These are phyloP conservation scores for Halcyon senegalensis DNA, from an alignment of 2,113 vertebrate species.

Conservation along the genomic window DNA sequence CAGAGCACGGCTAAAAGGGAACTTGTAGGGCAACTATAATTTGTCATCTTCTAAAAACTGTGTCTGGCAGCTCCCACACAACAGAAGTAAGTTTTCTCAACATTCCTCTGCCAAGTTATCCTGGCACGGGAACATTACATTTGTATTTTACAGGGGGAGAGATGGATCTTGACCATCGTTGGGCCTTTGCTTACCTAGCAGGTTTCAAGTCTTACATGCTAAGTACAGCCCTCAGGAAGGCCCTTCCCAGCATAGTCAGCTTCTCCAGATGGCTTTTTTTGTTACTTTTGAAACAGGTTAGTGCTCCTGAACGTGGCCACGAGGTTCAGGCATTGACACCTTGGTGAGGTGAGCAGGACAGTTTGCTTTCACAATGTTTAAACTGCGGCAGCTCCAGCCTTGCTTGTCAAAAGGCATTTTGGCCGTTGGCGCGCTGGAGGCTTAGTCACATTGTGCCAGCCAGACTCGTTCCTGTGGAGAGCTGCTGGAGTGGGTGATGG, in stretches of 20 bases:
- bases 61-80: background rate
- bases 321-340: background rate
- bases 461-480: background rate
- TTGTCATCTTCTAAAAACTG: background rate
- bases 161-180: fast-evolving
- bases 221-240: background rate
- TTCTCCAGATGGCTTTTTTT: background rate
- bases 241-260: background rate
- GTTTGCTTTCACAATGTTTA: background rate
- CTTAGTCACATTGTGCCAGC: background rate
- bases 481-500: background rate
- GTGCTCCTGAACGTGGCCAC: background rate
- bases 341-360: fast-evolving
- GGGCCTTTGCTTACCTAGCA: background rate
- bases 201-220: background rate
- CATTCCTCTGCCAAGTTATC: background rate
- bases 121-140: background rate
- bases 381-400: background rate
- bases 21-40: background rate
- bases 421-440: background rate
- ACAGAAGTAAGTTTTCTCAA: background rate
- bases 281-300: background rate
- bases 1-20: background rate
- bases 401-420: background rate
- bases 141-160: background rate